Conservation (phyloP, 2,113 vertebrate species). For the Sclerurus mexicanus region DNA sequence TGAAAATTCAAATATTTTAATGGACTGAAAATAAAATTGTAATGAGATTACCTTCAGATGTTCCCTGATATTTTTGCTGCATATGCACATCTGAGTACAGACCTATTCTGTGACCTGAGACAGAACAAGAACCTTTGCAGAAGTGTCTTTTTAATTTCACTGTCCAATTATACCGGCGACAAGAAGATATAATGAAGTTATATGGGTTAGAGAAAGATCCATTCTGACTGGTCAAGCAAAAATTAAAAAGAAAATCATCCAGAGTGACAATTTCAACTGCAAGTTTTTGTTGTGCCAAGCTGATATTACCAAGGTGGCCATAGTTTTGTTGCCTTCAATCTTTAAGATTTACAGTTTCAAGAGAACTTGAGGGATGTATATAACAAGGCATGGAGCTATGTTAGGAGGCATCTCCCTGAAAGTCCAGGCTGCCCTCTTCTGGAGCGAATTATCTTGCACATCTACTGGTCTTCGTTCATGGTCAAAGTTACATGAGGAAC, state of each 20-base stretch:
- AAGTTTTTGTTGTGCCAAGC: not conserved
- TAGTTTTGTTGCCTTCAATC: not conserved
- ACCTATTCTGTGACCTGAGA: not conserved
- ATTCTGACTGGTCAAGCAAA: not conserved
- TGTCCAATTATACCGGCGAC: not conserved
- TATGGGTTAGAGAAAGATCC: not conserved
- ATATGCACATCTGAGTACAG: not conserved
- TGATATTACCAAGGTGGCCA: not conserved
- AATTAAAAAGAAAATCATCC: not conserved
- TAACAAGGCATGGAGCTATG: not conserved
- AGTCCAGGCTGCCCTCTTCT: constrained; percentile 36
- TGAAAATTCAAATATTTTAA: not conserved
- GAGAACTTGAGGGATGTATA: not conserved
- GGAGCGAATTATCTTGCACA: not conserved
- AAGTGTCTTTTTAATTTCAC: not conserved
- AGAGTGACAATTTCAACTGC: not conserved
- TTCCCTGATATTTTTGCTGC: not conserved
- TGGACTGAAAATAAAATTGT: not conserved
- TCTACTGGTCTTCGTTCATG: not conserved
- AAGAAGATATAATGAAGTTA: constrained; percentile 2
- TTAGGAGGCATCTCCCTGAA: not conserved
- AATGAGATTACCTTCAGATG: not conserved
- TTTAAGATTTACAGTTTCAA: not conserved
- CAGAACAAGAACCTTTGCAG: not conserved
- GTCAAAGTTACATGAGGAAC: not conserved